Conservation (phyloP, 2,888 invertebrate species). For the Cacoxenus indagator region DNA sequence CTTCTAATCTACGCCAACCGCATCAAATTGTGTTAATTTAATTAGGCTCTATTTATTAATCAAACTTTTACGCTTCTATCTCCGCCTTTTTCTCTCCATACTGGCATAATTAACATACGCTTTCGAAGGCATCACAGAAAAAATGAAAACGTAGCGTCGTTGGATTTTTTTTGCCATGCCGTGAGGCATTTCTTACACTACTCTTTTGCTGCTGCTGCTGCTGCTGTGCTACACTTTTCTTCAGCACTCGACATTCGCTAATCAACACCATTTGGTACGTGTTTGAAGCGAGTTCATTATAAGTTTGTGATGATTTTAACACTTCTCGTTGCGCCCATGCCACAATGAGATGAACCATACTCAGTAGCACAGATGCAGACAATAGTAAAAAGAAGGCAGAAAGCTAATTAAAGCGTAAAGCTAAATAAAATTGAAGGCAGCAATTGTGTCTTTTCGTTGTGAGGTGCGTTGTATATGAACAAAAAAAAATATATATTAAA, state of each 20-base stretch:
- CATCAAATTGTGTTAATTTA: conserved; percentile 55
- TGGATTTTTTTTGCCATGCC: not conserved
- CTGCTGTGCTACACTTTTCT: not conserved
- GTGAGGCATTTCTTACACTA: not conserved
- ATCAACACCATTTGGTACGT: conserved; percentile 7
- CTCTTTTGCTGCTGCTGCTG: not conserved
- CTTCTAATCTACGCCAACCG: too few species aligned
- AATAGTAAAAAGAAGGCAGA: not conserved
- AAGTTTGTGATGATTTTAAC: conserved; percentile 8
- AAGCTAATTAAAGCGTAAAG: conserved; percentile 18
- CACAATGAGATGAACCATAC: not conserved
- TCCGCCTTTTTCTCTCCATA: conserved; percentile 1
- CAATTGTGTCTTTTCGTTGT: not conserved
- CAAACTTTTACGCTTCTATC: not conserved
- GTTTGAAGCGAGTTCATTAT: conserved; percentile 8
- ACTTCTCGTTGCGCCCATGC: conserved; percentile 16
- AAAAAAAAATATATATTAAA: not conserved
- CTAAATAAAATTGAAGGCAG: too few species aligned
- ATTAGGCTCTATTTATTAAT: conserved; percentile 50
- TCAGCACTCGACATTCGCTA: not conserved
- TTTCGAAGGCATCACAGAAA: not conserved
- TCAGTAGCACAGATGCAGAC: not conserved
- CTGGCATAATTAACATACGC: conserved; percentile 18
- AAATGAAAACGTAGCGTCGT: conserved; percentile 14
- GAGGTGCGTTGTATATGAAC: not conserved